Evolutionary conservation across 2,113 vertebrate genomes (phyloP).

Genomic region (Oceanites oceanicus): DNA sequence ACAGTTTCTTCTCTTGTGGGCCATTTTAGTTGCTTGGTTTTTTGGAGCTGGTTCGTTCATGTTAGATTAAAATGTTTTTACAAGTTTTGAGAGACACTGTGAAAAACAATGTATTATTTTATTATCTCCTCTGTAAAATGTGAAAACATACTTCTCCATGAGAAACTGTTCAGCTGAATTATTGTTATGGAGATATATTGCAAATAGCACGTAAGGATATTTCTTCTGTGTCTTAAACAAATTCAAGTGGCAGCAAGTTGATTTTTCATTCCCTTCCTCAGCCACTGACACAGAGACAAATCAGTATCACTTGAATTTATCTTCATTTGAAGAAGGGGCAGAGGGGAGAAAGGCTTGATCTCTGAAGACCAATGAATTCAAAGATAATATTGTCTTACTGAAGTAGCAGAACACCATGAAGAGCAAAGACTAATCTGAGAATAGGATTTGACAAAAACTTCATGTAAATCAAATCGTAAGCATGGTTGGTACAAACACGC

Average conservation of each 20-base stretch:
- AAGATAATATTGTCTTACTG: not conserved
- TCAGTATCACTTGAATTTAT: not conserved
- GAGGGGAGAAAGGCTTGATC: not conserved
- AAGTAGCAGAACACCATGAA: not conserved
- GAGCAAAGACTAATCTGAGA: not conserved
- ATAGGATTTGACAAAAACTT: not conserved
- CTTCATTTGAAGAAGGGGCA: not conserved
- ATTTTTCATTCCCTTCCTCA: not conserved
- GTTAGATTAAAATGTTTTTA: not conserved
- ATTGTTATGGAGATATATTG: not conserved
- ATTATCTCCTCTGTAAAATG: not conserved
- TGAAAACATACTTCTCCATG: not conserved
- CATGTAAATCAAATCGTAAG: not conserved
- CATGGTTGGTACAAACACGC: not conserved
- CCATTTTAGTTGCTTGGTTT: not conserved
- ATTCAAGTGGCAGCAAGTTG: not conserved
- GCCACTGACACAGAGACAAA: not conserved
- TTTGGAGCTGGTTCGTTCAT: not conserved
- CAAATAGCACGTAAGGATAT: not conserved
- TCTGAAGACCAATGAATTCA: not conserved
- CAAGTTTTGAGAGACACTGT: not conserved
- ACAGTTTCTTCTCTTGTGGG: not conserved
- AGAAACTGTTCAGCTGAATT: not conserved
- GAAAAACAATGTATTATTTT: not conserved
- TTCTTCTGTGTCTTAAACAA: not conserved